A percentile compares a stretch with the other conserved stretches of the same genome.
Evolutionary conservation across 2,113 vertebrate species (phyloP).

Genomic region (Chloropsis cyanopogon): DNA sequence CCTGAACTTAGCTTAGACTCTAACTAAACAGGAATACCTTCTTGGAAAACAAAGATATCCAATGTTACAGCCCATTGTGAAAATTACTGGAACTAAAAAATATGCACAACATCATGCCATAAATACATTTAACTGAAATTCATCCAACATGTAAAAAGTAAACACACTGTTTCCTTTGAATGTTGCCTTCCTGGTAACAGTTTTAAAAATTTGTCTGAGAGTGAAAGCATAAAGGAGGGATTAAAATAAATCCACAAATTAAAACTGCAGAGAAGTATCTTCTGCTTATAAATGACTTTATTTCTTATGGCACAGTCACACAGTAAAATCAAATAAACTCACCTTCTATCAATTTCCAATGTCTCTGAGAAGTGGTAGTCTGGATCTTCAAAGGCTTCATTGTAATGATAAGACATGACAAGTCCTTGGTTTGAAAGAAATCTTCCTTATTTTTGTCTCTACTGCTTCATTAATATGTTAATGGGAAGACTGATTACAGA

Average conservation of each 20-base stretch:
- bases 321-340: slow-evolving; percentile 23
- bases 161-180: not conserved
- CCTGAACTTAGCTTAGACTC: not conserved
- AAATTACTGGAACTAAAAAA: not conserved
- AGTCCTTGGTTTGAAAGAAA: not conserved
- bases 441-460: not conserved
- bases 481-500: not conserved
- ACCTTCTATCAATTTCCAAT: slow-evolving; percentile 78
- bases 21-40: not conserved
- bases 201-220: not conserved
- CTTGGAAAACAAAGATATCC: not conserved
- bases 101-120: not conserved
- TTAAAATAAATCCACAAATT: not conserved
- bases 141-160: not conserved
- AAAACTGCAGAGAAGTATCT: not conserved
- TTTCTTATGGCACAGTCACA: not conserved
- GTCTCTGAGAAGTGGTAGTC: slow-evolving; percentile 80
- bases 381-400: slow-evolving; percentile 60
- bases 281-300: not conserved
- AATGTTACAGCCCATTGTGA: not conserved
- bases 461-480: not conserved
- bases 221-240: not conserved
- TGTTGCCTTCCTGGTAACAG: not conserved
- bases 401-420: slow-evolving; percentile 73
- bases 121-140: not conserved